Evolutionary conservation across 2,113 vertebrate species (phyloP), one percentile per base, ranked within the genome.

Genomic region (Hippocampus zosterae): DNA sequence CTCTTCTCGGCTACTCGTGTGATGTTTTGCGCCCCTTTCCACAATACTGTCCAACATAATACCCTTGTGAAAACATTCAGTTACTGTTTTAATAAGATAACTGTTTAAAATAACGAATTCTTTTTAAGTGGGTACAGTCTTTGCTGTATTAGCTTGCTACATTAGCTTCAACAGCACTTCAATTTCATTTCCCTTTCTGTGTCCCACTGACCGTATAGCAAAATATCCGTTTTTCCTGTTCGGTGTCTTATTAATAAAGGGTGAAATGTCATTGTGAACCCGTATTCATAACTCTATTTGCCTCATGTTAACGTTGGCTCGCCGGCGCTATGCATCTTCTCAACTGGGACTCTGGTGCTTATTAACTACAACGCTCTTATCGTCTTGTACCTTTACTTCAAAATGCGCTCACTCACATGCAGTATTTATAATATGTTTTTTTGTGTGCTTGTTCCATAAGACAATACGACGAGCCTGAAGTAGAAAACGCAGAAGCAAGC

Each of bases 401-500:
- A 8, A 27, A 8, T 29, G 29, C 8, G 7, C 56, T 48, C 52
- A 53, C 46, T 18, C 13, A 7, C 13, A 16, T 15, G n/a, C 19
- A 11, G n/a, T 55, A n/a, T 21, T 41, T 8, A 0, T 46, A 25
- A 5, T 42, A 1, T 10, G 46, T 16, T 65, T 3, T 23, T n/a
- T n/a, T n/a, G n/a, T 41, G 80, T 68, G 82, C 56, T 74, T 72
- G n/a, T 79, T 68, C 52, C 3, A 61, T 62, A 6, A 91, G 90
- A 88, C 83, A 87, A 81, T 68, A 87, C 95, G 94, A 95, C 94
- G 95, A 96, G 92, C 91, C 93, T 88, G 93, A 94, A 89, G 91
- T 93, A 92, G 97, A 96, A 92, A 94, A 94, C 94, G 92, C 94
- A 88, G 94, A 98, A 99, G 91, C 96, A 95, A 98, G 94, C 96